Base-by-base conservation (phyloP, 1,140 invertebrate genomes). In the Drosophila pruinosa region DNA sequence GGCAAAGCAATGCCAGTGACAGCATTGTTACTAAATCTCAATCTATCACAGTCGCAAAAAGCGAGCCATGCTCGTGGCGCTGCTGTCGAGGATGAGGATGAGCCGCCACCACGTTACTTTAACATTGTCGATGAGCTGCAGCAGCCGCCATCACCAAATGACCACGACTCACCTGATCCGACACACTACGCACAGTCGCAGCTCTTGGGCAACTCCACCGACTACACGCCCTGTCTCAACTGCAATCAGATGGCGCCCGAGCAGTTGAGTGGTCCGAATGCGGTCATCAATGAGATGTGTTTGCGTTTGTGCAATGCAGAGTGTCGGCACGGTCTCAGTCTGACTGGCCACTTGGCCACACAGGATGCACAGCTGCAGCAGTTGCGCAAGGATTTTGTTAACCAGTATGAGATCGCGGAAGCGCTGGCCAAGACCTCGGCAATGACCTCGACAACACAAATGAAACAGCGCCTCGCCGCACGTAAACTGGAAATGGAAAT, bases 371-470 rank as follows among this genome's bases (percentile, higher is more conserved):
- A 41, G 48, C 58, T 62, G 31, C 43, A 53, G 36, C 74, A 70
- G 28, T 36, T 63, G 52, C 74, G 92, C 19, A 78, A 89, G 65
- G 91, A 91, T 62, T 92, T 93, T 72, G 90, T 91, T 22, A 92
- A 93, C 74, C 92, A 93, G 22, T 91, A 93, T 17, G 92, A 92
- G 53, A 78, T 94, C 36, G 93, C 93, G 39, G 94, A 94, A 89
- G 92, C 93, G 43, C 82, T 94, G 59, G 93, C 93, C 19, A 92
- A 92, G 69, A 93, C 93, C 52, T 93, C 92, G 79, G 82, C 94
- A 75, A 92, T 93, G 92, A 94, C 93, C 45, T 92, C 93, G 31
- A 92, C 93, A 3, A 91, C 92, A n/a, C 81, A 86, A 78, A 93
- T 92, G 31, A 92, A 91, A 70, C 90, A 92, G 57, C 90, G 93